A percentile compares a stretch with the other conserved stretches of the same genome.
These are phyloP conservation scores for Tachystola acroxantha DNA, from an alignment of 2,888 invertebrate genomes.

Conservation along the genomic window DNA sequence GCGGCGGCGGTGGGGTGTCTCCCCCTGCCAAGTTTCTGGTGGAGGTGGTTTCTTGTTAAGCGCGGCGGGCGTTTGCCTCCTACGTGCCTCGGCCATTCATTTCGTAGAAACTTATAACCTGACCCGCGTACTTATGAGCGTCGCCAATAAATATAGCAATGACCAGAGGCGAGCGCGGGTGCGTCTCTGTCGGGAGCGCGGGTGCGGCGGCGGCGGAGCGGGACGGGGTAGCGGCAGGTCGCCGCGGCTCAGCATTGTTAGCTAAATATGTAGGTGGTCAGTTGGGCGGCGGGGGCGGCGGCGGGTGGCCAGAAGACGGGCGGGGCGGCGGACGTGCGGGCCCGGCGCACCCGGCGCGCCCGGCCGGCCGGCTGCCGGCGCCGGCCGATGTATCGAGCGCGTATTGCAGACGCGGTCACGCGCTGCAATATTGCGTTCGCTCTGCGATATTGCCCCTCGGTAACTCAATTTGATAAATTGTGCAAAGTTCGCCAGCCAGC, in stretches of 20 bases:
- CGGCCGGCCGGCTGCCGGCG: constrained; percentile 27
- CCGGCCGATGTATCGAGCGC: constrained; percentile 78
- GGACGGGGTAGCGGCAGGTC: constrained; percentile 52
- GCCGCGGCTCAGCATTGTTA: constrained; percentile 70
- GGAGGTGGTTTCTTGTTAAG: constrained; percentile 75
- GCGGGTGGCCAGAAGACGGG: constrained; percentile 48
- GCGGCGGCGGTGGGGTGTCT: constrained; percentile 53
- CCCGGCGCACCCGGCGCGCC: constrained; percentile 41
- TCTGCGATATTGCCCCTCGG: constrained; percentile 74
- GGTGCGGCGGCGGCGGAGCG: constrained; percentile 33
- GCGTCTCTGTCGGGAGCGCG: constrained; percentile 52
- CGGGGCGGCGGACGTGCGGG: constrained; percentile 33
- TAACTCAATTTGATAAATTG: constrained; percentile 78
- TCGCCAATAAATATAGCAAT: constrained; percentile 78
- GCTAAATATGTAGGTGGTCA: constrained; percentile 78
- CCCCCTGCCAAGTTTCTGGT: constrained; percentile 60
- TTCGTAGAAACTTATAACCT: constrained; percentile 77
- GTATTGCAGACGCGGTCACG: constrained; percentile 78
- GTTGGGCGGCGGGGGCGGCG: constrained; percentile 59
- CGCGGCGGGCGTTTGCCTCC: constrained; percentile 58
- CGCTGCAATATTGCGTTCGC: constrained; percentile 78
- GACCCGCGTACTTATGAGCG: constrained; percentile 78
- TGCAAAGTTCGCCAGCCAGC: constrained; percentile 67
- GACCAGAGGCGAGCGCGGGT: constrained; percentile 61
- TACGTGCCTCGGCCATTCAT: constrained; percentile 75